Base-by-base conservation (phyloP, 2,888 invertebrate genomes). In the Bimastos eiseni region DNA sequence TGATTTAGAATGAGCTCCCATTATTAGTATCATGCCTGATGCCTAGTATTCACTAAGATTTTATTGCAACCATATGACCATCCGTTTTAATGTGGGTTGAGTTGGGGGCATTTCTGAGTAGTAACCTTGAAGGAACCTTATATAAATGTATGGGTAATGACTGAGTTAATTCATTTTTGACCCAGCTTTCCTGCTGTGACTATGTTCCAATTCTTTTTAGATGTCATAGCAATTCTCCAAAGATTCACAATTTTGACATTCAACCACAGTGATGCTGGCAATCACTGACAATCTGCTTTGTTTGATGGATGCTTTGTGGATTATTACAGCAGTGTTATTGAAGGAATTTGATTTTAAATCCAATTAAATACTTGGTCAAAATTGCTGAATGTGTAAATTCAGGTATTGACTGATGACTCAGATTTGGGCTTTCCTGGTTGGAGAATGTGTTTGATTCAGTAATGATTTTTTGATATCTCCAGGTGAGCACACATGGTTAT, bases 401-500 rank as follows among this genome's bases (percentile, higher is more conserved):
- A 70, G n/a, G 55, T 30, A 30, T 55, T 13, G n/a, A n/a, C 30
- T 70, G 70, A 70, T n/a, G 30, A 49, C 24, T 49, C 49, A 21
- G 6, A 19, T 49, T 21, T 49, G 49, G 24, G 21, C 49, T 49
- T n/a, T n/a, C 34, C 19, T 33, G 44, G 41, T 44, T 89, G 0
- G 30, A 11, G 44, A 30, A 24, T 37, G n/a, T 44, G 34, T 38
- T 41, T 44, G 44, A 89, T 89, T 36, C 24, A 1, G 38, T 89
- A 34, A 19, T 89, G 55, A 33, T 90, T 83, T 24, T 84, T 8
- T 41, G 6, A 41, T 90, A n/a, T 21, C 91, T 86, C 0, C 90
- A 93, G 93, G 93, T 93, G 88, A 98, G 98, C 0, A 98, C 98
- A 0, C 99, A 99, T 95, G 99, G 99, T 13, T 99, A 97, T 95